phyloP scores from a whole-genome alignment of 2,113 vertebrate genomes.

The Gnathochromis pfefferi region DNA sequence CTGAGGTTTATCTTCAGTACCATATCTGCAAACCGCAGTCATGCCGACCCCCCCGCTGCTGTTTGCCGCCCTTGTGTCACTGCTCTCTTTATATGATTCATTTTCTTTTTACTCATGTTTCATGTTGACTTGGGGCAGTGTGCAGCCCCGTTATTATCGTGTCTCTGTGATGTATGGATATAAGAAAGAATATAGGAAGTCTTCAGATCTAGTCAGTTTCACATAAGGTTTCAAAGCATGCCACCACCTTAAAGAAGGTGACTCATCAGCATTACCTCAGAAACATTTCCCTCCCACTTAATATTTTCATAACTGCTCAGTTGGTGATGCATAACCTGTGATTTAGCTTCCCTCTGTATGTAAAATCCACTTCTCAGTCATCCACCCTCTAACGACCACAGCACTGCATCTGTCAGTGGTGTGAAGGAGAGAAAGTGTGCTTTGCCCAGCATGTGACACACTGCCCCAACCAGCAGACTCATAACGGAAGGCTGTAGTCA shows the following conservation, averaged over 20 bases:
- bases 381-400: not conserved
- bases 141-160: not conserved
- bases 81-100: not conserved
- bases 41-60: not conserved
- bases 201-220: not conserved
- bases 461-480: not conserved
- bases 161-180: not conserved
- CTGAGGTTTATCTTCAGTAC: not conserved
- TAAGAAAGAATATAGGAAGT: not conserved
- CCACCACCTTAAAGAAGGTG: not conserved
- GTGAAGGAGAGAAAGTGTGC: not conserved
- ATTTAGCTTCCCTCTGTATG: not conserved
- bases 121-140: not conserved
- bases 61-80: not conserved
- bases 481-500: conserved; percentile 10
- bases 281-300: not conserved
- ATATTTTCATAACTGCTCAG: not conserved
- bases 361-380: not conserved
- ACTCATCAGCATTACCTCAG: not conserved
- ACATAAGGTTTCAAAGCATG: not conserved
- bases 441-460: conserved; percentile 16
- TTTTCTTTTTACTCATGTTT: not conserved
- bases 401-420: not conserved
- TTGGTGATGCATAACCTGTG: not conserved
- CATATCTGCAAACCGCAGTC: not conserved